These are phyloP conservation scores for Rhinogobio ventralis DNA, from an alignment of 2,797 vertebrate genomes.

Conservation along the genomic window DNA sequence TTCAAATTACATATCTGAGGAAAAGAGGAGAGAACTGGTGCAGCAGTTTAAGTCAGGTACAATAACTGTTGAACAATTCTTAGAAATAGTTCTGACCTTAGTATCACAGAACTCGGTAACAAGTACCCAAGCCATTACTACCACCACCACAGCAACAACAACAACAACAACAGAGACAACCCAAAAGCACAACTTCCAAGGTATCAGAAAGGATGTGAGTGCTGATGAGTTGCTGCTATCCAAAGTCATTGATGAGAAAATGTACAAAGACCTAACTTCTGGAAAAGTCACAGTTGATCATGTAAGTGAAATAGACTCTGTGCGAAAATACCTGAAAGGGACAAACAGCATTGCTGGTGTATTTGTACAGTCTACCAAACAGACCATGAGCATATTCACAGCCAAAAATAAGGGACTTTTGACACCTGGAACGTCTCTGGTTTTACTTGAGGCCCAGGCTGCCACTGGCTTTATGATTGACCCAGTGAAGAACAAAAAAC, in stretches of 20 bases:
- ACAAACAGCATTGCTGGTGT: conserved; percentile 71
- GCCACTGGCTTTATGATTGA: conserved; percentile 82
- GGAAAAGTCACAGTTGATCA: conserved; percentile 68
- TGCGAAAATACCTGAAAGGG: conserved; percentile 69
- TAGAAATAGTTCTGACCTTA: conserved; percentile 65
- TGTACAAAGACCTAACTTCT: conserved; percentile 71
- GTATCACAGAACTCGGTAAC: not conserved
- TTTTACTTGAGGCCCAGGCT: conserved; percentile 63
- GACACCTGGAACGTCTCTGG: not conserved
- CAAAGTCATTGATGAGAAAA: conserved; percentile 64
- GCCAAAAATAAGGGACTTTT: not conserved
- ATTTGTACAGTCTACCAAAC: conserved; percentile 29
- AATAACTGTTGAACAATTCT: conserved; percentile 65
- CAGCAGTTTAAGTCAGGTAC: conserved; percentile 68
- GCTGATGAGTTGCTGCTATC: conserved; percentile 70
- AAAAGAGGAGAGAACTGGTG: conserved; percentile 77
- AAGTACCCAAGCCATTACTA: not conserved
- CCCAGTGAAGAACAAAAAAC: conserved; percentile 77
- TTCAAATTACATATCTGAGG: conserved; percentile 75
- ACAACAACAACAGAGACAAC: not conserved
- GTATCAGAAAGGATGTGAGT: conserved; percentile 15
- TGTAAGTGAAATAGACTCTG: conserved; percentile 64
- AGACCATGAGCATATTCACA: conserved; percentile 21
- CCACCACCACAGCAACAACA: not conserved
- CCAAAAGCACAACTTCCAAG: not conserved